Evolutionary conservation across 1,140 invertebrate species (phyloP), one percentile per base, ranked within the genome.

Genomic region (Stegodyphus dumicola): DNA sequence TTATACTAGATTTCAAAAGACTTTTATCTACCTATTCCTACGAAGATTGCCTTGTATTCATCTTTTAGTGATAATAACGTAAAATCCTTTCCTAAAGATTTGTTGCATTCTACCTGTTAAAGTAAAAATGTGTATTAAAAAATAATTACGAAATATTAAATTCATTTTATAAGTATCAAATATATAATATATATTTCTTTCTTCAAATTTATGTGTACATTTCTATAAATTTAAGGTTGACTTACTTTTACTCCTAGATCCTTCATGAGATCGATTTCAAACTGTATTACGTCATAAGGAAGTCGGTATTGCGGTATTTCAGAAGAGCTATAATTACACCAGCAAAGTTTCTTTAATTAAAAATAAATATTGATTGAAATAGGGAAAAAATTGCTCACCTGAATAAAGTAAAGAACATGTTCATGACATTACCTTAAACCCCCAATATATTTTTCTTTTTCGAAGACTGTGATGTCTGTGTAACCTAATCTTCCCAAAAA

Each of bases 271-370:
- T 97, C 92, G 15, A 99, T 93, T 92, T 99, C 98, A 91, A 97
- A 99, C 88, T 96, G 94, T 0, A 99, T 96, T 6, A 96, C 97
- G 87, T 96, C 94, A 88, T 94, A 96, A 0, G 98, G 98, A 49
- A 99, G 91, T 17, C 98, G 95, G 90, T 97, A 99, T 90, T 99
- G 97, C 0, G 98, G 98, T 88, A 99, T 99, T 91, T 99, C 98
- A 0, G 96, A 94, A 0, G 97, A 94, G 90, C 97, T 98, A 89
- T 92, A 88, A 81, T 70, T 17, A 56, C 18, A 77, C 33, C 33
- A 33, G 33, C 33, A 33, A 33, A 1, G 33, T 33, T 33, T 33
- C 33, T 33, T 33, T 33, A 33, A 33, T 33, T 1, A 33, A 33
- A 33, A 33, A 33, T 33, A 33, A 33, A 33, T 33, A 33, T 33